Conservation (phyloP, 2,888 invertebrate species). For the Leucophenga montana region DNA sequence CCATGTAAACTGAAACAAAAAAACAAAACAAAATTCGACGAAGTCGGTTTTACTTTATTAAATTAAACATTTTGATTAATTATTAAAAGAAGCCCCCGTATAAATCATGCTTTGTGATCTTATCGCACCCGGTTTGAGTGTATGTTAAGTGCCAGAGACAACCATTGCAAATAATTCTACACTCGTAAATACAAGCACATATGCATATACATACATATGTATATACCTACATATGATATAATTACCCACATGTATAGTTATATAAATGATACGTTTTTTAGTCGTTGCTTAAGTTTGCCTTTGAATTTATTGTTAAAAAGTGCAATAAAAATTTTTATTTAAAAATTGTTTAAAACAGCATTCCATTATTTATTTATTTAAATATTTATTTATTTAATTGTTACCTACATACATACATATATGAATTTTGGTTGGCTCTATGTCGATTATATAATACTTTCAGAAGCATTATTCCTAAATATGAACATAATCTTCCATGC, state of each 20-base stretch:
- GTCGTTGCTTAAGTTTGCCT: conserved; percentile 22
- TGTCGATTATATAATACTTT: background rate
- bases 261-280: conserved; percentile 5
- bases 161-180: background rate
- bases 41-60: too few species aligned
- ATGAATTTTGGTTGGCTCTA: background rate
- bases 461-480: background rate
- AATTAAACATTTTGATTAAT: too few species aligned
- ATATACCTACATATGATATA: background rate
- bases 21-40: too few species aligned
- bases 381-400: conserved; percentile 4
- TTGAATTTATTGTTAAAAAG: conserved; percentile 17
- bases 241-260: conserved; percentile 14
- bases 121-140: background rate
- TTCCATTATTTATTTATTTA: background rate
- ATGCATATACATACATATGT: background rate
- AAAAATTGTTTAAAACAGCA: background rate
- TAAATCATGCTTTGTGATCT: too few species aligned
- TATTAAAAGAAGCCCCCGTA: too few species aligned
- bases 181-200: background rate
- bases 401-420: conserved; percentile 24
- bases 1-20: too few species aligned
- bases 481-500: too few species aligned
- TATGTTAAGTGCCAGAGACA: background rate
- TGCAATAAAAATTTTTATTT: conserved; percentile 23